phyloP scores from a whole-genome alignment of 2,797 vertebrate genomes.

The Calcarius lapponicus region DNA sequence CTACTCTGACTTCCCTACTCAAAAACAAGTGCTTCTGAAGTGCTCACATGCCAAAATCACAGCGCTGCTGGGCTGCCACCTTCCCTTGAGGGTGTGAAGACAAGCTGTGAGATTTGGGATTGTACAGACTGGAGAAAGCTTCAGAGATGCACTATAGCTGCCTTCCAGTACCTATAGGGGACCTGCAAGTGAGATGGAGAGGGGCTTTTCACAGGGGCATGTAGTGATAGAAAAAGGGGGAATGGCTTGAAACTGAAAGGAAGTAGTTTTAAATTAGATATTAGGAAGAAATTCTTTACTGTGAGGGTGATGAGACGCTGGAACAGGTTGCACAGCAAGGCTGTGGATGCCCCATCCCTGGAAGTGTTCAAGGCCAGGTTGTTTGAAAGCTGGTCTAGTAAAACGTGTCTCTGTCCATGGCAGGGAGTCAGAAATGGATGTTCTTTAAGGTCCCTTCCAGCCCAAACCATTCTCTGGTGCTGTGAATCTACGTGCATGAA shows the following conservation, averaged over 20 bases:
- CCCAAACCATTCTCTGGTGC: neutral
- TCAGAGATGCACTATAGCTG: neutral
- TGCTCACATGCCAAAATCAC: neutral
- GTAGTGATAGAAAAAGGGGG: neutral
- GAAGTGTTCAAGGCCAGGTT: neutral
- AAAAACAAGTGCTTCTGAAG: neutral
- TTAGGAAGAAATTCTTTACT: neutral
- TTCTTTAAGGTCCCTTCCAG: neutral
- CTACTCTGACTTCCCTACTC: neutral
- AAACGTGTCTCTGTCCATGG: neutral
- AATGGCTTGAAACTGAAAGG: neutral
- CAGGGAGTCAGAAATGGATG: neutral
- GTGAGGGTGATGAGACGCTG: neutral
- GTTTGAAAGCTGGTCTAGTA: neutral
- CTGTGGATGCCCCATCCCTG: neutral
- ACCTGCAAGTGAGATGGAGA: neutral
- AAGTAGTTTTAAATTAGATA: neutral
- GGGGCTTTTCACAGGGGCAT: neutral
- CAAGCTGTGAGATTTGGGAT: neutral
- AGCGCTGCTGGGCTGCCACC: neutral
- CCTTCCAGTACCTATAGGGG: neutral
- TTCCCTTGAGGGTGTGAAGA: neutral
- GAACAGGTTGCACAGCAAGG: neutral
- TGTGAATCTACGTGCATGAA: neutral
- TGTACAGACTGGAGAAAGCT: neutral